Percentiles rank a stretch among this genome's conserved stretches.
phyloP scores from a whole-genome alignment of 2,888 invertebrate genomes.

The Gisinianus flammeolus region DNA sequence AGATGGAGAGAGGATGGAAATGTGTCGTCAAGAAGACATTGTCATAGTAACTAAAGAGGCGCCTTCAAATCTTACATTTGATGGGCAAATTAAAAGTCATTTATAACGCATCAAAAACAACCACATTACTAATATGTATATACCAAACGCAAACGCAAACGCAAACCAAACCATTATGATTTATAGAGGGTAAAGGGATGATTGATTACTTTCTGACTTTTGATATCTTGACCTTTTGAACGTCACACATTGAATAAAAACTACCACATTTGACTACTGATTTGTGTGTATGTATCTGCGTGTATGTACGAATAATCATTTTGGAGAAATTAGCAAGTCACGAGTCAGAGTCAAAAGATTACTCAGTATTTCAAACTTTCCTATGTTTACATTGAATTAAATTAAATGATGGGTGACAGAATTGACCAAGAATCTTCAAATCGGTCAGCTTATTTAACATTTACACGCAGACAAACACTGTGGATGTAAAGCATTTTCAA shows the following conservation, averaged over 20 bases:
- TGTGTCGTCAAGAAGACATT: too few species aligned
- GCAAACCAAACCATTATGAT: neutral
- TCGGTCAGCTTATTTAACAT: too few species aligned
- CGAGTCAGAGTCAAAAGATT: neutral
- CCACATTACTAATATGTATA: neutral
- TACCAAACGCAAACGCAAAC: neutral
- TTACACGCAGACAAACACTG: too few species aligned
- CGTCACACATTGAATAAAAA: neutral
- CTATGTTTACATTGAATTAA: neutral
- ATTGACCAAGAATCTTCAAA: too few species aligned
- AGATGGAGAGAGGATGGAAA: too few species aligned
- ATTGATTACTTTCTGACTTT: neutral
- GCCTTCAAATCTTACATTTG: neutral
- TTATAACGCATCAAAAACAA: neutral
- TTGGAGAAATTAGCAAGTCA: neutral
- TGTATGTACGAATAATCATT: neutral
- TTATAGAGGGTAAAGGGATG: too few species aligned
- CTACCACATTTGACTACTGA: too few species aligned
- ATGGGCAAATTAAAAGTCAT: too few species aligned
- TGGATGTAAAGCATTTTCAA: too few species aligned
- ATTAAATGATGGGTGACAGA: conserved; percentile 1
- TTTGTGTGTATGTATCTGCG: too few species aligned
- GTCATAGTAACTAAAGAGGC: neutral
- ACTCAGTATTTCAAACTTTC: neutral
- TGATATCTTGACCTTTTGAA: neutral